These are phyloP conservation scores for Drosophila lacteicornis DNA, from an alignment of 1,140 invertebrate genomes.

Conservation along the genomic window DNA sequence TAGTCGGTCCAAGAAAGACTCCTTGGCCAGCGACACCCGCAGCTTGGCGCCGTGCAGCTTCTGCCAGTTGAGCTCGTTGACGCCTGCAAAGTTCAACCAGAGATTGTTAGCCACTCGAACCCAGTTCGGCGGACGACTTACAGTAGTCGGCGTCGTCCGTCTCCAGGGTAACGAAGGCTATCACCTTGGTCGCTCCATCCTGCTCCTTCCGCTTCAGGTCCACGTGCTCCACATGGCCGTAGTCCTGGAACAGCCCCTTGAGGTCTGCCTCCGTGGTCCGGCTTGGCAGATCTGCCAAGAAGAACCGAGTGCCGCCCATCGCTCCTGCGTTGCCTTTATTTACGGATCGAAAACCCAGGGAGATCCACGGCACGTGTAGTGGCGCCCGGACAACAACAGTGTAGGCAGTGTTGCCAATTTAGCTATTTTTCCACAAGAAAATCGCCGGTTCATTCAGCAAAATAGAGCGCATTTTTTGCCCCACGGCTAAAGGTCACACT, in stretches of 20 bases:
- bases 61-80: conserved; percentile 80
- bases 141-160: conserved; percentile 84
- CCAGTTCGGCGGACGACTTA: conserved; percentile 48
- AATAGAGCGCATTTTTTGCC: too few species aligned
- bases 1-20: conserved; percentile 85
- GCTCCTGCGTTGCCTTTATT: neutral
- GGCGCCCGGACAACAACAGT: conserved; percentile 10
- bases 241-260: conserved; percentile 77
- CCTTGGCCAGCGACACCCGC: conserved; percentile 85
- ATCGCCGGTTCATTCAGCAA: too few species aligned
- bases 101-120: neutral
- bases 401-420: neutral
- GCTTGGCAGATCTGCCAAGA: conserved; percentile 84
- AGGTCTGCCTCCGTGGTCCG: conserved; percentile 77
- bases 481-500: too few species aligned
- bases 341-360: conserved; percentile 3
- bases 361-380: conserved; percentile 53
- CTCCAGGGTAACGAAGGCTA: conserved; percentile 85
- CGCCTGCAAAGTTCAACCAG: conserved; percentile 61
- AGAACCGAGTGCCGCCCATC: conserved; percentile 80
- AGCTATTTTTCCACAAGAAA: too few species aligned
- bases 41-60: conserved; percentile 79
- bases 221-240: conserved; percentile 84
- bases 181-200: conserved; percentile 61
- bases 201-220: conserved; percentile 85